Conservation (phyloP, 2,888 invertebrate genomes). For the Melitaea athalia region DNA sequence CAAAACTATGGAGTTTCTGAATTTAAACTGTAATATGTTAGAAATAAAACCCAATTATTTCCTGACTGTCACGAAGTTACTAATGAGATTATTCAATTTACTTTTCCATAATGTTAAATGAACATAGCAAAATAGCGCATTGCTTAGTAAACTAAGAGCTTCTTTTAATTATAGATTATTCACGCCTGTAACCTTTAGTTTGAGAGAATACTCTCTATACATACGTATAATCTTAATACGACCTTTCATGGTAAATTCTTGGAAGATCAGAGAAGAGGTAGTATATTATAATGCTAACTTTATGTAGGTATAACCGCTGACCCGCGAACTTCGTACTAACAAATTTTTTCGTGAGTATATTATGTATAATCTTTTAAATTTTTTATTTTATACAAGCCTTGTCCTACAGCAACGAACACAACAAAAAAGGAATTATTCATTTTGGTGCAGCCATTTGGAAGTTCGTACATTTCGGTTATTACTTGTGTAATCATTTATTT, state of each 20-base stretch:
- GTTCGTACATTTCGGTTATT: too few relatives aligned
- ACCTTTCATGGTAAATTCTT: not conserved
- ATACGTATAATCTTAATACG: not conserved
- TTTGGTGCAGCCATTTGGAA: too few relatives aligned
- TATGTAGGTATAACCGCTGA: too few relatives aligned
- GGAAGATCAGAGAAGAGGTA: not conserved
- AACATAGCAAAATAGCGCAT: too few relatives aligned
- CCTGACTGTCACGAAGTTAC: slow-evolving; percentile 13
- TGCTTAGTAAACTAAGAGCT: slow-evolving; percentile 16
- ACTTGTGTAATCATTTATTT: not conserved
- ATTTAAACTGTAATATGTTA: not conserved
- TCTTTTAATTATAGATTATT: slow-evolving; percentile 31
- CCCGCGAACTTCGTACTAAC: too few relatives aligned
- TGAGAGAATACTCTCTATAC: too few relatives aligned
- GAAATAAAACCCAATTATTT: not conserved
- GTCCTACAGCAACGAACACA: too few relatives aligned
- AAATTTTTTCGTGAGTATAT: too few relatives aligned
- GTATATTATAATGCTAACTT: not conserved
- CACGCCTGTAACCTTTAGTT: slow-evolving; percentile 23
- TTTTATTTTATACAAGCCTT: too few relatives aligned
- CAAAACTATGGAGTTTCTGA: not conserved
- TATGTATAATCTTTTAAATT: too few relatives aligned
- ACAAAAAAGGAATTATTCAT: too few relatives aligned
- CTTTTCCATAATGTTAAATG: slow-evolving; percentile 22
- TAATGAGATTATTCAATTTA: slow-evolving; percentile 22